Evolutionary conservation across 2,888 invertebrate species (phyloP).

Genomic region (Luperina testacea): DNA sequence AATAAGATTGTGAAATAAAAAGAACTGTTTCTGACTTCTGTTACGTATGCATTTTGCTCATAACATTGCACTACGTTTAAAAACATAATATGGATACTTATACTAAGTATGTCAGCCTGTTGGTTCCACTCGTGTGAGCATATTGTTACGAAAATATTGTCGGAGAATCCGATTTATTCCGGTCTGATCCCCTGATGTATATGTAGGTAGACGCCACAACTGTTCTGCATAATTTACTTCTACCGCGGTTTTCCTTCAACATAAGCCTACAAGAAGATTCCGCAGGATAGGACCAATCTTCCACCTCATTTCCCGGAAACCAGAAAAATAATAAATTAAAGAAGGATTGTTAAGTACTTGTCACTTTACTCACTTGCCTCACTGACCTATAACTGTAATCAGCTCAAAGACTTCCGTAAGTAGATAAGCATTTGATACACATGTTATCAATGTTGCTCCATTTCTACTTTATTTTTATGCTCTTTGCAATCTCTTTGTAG

Average conservation of each 20-base stretch:
- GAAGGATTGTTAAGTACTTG: background rate
- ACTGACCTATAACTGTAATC: constrained; percentile 56
- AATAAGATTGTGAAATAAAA: background rate
- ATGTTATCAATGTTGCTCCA: constrained; percentile 31
- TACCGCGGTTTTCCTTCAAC: background rate
- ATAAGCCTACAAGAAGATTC: background rate
- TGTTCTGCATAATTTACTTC: background rate
- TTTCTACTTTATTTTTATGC: constrained; percentile 22
- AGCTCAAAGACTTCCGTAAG: constrained; percentile 50
- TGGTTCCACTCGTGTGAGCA: background rate
- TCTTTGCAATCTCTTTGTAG: background rate
- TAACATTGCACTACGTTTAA: background rate
- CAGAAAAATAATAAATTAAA: background rate
- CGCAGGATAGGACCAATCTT: background rate
- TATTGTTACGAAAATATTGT: background rate
- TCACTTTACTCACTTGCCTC: constrained; percentile 11
- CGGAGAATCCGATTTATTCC: too few species aligned
- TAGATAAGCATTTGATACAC: constrained; percentile 49
- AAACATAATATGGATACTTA: background rate
- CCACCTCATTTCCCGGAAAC: too few species aligned
- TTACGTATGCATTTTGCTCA: background rate
- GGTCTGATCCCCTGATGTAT: too few species aligned
- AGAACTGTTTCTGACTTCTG: background rate
- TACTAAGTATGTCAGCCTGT: background rate
- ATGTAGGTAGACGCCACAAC: background rate